Percentiles rank a stretch among this genome's conserved stretches.
These are phyloP conservation scores for Pollimyrus isidori DNA, from an alignment of 2,113 vertebrate genomes.

Conservation along the genomic window DNA sequence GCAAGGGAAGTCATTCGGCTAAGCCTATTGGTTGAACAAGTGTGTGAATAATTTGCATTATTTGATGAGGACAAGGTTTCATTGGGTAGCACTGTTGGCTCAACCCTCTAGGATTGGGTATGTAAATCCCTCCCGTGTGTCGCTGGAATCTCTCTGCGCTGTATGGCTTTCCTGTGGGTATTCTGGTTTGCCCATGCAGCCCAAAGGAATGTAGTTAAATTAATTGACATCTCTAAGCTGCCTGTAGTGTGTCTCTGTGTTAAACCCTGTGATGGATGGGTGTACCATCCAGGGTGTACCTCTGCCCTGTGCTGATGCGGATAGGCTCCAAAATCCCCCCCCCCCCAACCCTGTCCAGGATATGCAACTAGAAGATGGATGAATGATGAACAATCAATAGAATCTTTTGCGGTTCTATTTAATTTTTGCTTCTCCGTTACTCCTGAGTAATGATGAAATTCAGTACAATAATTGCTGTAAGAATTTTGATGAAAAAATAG, in stretches of 20 bases:
- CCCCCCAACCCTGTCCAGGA: not conserved
- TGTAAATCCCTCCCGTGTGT: not conserved
- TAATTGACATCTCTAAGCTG: conserved; percentile 1
- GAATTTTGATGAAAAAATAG: not conserved
- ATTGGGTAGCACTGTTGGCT: not conserved
- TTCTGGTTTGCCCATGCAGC: not conserved
- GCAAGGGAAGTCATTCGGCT: conserved; percentile 4
- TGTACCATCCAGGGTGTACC: not conserved
- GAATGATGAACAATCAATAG: not conserved
- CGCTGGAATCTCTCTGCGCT: not conserved
- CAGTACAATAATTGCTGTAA: not conserved
- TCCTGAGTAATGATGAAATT: not conserved
- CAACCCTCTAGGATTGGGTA: not conserved
- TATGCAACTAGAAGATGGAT: not conserved
- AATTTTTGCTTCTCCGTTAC: not conserved
- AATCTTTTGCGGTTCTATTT: not conserved
- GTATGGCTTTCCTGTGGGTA: too few relatives aligned
- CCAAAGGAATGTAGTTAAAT: not conserved
- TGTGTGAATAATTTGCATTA: conserved; percentile 23
- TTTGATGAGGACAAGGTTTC: conserved; percentile 20
- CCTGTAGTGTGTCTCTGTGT: not conserved
- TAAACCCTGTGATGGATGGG: not conserved
- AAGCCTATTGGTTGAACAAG: conserved; percentile 28
- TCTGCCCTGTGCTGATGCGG: not conserved
- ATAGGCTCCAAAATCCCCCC: not conserved